Percentiles rank a stretch among this genome's conserved stretches.
These are phyloP conservation scores for Oreohelix idahoensis DNA, from an alignment of 1,140 invertebrate species.

Conservation along the genomic window DNA sequence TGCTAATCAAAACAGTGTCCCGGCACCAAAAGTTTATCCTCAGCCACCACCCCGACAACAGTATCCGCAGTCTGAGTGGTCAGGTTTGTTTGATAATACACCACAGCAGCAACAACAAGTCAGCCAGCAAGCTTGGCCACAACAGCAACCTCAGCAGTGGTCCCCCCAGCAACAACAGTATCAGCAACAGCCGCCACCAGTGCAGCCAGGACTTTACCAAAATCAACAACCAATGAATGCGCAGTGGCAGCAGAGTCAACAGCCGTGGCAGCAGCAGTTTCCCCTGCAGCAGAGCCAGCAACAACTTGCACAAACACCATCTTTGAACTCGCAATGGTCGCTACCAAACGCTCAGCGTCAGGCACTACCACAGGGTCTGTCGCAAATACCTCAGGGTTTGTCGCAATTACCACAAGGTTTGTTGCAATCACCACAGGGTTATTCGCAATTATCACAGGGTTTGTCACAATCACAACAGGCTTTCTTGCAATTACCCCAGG, in stretches of 20 bases:
- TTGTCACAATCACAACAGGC: too few species aligned
- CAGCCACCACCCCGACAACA: neutral
- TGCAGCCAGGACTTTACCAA: too few species aligned
- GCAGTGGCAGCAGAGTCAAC: neutral
- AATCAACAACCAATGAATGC: neutral
- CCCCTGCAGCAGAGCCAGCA: neutral
- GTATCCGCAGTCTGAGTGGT: neutral
- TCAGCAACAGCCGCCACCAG: neutral
- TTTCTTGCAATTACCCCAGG: too few species aligned
- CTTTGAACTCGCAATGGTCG: neutral
- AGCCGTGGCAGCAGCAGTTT: neutral
- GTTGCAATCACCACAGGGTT: too few species aligned
- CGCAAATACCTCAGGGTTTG: neutral
- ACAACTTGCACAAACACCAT: neutral
- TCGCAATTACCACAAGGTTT: too few species aligned
- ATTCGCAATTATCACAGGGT: too few species aligned
- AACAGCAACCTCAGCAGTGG: neutral
- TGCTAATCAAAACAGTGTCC: neutral
- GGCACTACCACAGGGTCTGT: neutral
- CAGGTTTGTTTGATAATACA: slow-evolving; percentile 3
- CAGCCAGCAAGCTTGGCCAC: neutral
- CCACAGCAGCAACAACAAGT: slow-evolving; percentile 19
- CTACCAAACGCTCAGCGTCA: neutral
- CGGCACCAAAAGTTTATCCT: neutral
- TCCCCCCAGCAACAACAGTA: neutral